Percentiles rank a stretch among this genome's conserved stretches.
These are phyloP conservation scores for Collichthys lucidus DNA, from an alignment of 2,113 vertebrate species.

Conservation along the genomic window DNA sequence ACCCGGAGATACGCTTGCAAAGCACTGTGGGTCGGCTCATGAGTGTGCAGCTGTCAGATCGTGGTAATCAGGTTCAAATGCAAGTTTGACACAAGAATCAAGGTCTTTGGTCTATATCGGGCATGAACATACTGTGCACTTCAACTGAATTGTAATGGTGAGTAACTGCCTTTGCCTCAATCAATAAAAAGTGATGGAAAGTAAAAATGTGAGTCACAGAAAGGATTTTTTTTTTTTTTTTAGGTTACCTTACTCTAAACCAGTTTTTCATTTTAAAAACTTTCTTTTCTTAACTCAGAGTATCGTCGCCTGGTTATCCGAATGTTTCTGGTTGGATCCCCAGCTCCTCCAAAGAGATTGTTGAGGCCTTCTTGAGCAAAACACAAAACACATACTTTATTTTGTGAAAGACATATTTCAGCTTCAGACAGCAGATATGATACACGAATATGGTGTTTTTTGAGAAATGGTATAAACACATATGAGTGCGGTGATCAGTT, in stretches of 20 bases:
- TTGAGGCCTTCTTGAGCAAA: no score
- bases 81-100: constrained; percentile 41
- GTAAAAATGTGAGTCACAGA: not conserved
- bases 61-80: constrained; percentile 47
- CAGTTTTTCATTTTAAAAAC: not conserved
- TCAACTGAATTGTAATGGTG: constrained; percentile 23
- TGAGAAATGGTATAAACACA: not conserved
- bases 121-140: constrained; percentile 7
- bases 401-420: not conserved
- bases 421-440: not conserved
- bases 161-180: constrained; percentile 25
- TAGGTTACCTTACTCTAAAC: not conserved
- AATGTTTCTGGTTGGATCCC: no score
- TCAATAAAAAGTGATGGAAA: constrained; percentile 35
- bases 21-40: constrained; percentile 55
- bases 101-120: constrained; percentile 10
- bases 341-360: no score
- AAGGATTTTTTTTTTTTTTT: not conserved
- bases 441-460: not conserved
- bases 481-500: not conserved
- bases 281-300: not conserved
- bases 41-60: constrained; percentile 54
- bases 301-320: no score
- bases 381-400: no score
- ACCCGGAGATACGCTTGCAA: constrained; percentile 46